Evolutionary conservation across 2,113 vertebrate genomes (phyloP), one percentile per base, ranked within the genome.

Genomic region (Paralichthys olivaceus): DNA sequence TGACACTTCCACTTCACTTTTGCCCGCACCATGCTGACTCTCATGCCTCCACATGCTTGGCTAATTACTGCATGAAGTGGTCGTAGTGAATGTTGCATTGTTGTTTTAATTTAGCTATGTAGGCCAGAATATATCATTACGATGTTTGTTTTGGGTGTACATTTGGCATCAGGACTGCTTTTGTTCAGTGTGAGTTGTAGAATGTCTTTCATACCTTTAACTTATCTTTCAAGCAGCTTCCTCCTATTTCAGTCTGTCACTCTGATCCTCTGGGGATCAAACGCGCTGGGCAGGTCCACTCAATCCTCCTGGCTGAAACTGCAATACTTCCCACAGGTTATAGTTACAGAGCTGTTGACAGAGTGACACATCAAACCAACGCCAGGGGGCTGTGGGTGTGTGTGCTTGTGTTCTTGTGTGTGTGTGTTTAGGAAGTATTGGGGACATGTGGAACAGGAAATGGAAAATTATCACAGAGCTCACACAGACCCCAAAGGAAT

Each of bases 261-360:
- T 55, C 25, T 43, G 55, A 53, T 53, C 49, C 49, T 53, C 49
- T 2, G 1, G 45, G 49, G 75, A 87, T 90, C 81, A 91, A 86
- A 90, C 77, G 65, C 34, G 7, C 59, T 9, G 7, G 14, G 53
- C 64, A 32, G 66, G 47, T 69, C 64, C 72, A 66, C 77, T 87
- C 54, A 72, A 78, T 79, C 72, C 69, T 57, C 22, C 65, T 70
- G 60, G 61, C 68, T 73, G 72, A 58, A 75, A 81, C 58, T 62
- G 25, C 55, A 66, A 68, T 80, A 83, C 55, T 89, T 88, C 75
- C 80, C 84, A 84, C 66, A 69, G 85, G 80, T 88, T 69, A 79
- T 61, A 32, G 81, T 86, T 86, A 80, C 84, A 84, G 55, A 80
- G 66, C 56, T 79, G 75, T 11, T 84, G 81, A 84, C 59, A 67